Conservation (phyloP, 2,113 vertebrate species). For the Mesitornis unicolor region DNA sequence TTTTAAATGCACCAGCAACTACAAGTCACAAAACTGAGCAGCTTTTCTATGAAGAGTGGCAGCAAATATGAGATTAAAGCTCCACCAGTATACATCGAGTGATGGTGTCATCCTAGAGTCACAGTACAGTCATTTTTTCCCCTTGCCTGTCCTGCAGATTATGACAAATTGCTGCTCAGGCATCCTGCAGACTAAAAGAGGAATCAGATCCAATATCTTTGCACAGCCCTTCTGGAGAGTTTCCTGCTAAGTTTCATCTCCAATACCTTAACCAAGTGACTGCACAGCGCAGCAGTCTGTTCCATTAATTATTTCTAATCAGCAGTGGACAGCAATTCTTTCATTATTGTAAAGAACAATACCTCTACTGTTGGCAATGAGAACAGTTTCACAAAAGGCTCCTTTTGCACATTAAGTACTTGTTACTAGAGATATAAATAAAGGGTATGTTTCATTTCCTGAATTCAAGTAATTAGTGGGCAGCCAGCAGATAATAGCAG, state of each 20-base stretch:
- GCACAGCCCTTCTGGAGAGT: background rate
- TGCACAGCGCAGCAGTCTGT: background rate
- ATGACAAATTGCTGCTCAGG: background rate
- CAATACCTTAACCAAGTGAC: background rate
- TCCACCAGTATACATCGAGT: background rate
- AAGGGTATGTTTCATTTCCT: background rate
- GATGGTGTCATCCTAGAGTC: background rate
- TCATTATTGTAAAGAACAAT: background rate
- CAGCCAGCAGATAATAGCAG: background rate
- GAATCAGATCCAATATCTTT: background rate
- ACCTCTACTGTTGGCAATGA: background rate
- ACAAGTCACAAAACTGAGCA: background rate
- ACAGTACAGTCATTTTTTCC: background rate
- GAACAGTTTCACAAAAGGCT: background rate
- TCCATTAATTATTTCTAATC: slow-evolving; percentile 1
- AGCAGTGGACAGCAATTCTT: background rate
- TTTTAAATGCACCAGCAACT: background rate
- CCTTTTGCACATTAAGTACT: background rate
- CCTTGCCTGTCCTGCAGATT: background rate
- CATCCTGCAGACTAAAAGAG: background rate
- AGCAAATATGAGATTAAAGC: background rate
- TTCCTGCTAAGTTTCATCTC: background rate
- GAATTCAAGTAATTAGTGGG: background rate
- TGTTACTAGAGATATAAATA: background rate
- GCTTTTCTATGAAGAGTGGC: background rate